Conservation (phyloP, 2,113 vertebrate genomes). For the Pristiophorus japonicus region DNA sequence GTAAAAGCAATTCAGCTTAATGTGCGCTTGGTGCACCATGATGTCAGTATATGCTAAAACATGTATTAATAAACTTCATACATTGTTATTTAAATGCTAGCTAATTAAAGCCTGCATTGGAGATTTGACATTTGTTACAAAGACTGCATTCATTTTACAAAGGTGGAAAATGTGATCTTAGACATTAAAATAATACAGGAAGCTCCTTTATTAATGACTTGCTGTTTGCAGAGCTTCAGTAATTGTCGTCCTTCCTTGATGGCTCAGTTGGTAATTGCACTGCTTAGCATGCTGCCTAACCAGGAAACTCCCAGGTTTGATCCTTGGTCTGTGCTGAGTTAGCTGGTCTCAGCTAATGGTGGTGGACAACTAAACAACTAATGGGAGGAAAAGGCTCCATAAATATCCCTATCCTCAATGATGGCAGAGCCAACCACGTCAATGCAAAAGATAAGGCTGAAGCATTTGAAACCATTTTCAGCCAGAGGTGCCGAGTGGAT, state of each 20-base stretch:
- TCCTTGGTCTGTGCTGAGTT: background rate
- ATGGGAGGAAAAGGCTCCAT: no score
- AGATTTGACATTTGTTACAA: background rate
- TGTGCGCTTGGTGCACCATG: background rate
- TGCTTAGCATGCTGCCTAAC: background rate
- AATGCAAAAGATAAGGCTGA: no score
- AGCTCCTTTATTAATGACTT: background rate
- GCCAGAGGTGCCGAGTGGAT: no score
- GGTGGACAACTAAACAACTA: no score
- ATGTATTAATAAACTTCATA: background rate
- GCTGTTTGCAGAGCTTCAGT: background rate
- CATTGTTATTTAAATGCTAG: background rate
- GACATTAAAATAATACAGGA: background rate
- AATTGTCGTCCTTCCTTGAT: background rate
- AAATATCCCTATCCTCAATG: no score
- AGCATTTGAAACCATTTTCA: no score
- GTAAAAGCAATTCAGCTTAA: background rate
- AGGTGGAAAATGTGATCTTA: background rate
- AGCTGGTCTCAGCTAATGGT: background rate
- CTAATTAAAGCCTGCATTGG: background rate
- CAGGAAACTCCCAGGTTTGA: background rate
- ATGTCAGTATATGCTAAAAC: conserved; percentile 12
- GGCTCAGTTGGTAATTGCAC: background rate
- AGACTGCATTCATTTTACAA: background rate
- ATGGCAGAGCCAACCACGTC: no score